Evolutionary conservation across 2,888 invertebrate genomes (phyloP).

Genomic region (Tryphoninae sp.): DNA sequence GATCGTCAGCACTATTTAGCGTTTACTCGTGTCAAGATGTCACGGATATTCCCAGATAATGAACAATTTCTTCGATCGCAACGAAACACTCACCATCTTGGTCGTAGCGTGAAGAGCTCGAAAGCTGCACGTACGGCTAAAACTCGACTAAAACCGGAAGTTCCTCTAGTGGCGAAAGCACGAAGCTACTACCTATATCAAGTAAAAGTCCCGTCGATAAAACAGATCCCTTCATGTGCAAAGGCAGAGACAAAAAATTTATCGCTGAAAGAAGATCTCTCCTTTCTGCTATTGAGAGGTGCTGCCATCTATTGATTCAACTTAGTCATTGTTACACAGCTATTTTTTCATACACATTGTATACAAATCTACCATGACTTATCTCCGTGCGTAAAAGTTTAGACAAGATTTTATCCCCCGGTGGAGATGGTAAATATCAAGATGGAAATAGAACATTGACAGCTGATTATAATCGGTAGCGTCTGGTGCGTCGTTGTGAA

Average conservation of each 20-base stretch:
- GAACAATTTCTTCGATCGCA: slow-evolving; percentile 35
- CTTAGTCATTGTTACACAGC: neutral
- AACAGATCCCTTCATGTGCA: neutral
- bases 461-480: no score
- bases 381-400: no score
- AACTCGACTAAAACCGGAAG: slow-evolving; percentile 46
- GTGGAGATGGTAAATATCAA: no score
- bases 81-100: slow-evolving; percentile 76
- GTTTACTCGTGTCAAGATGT: slow-evolving; percentile 53
- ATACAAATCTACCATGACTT: neutral
- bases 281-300: slow-evolving; percentile 35
- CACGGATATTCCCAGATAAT: slow-evolving; percentile 67
- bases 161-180: slow-evolving; percentile 28
- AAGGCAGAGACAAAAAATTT: no score
- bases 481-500: neutral
- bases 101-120: slow-evolving; percentile 67
- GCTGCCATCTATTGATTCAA: slow-evolving; percentile 35
- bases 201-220: slow-evolving; percentile 6
- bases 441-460: no score
- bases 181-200: neutral
- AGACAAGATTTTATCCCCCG: no score
- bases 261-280: neutral
- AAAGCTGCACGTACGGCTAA: slow-evolving; percentile 59
- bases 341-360: slow-evolving; percentile 1
- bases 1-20: slow-evolving; percentile 38